phyloP scores from a whole-genome alignment of 2,888 invertebrate genomes.

The Andrena praecox region DNA sequence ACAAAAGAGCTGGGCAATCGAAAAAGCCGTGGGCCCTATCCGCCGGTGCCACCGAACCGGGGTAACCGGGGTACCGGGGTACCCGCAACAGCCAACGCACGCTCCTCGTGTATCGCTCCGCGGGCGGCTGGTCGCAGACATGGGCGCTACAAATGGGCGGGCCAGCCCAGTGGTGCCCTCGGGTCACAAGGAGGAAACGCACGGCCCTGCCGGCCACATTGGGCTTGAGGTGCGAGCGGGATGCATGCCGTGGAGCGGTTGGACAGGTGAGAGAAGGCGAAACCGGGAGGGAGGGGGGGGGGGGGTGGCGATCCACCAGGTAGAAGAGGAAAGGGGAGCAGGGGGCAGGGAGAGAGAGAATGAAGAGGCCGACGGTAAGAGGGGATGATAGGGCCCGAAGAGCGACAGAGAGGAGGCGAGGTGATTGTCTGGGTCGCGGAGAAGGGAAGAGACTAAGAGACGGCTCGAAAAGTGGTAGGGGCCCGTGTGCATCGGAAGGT shows the following conservation, averaged over 20 bases:
- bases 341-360: slow-evolving; percentile 18
- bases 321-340: slow-evolving; percentile 27
- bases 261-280: slow-evolving; percentile 61
- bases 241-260: slow-evolving; percentile 50
- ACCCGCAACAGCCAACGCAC: slow-evolving; percentile 64
- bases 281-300: slow-evolving; percentile 30
- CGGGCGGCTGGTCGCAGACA: slow-evolving; percentile 82
- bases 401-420: slow-evolving; percentile 38
- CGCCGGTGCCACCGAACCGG: slow-evolving; percentile 47
- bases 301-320: slow-evolving; percentile 10
- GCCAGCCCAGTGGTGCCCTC: slow-evolving; percentile 80
- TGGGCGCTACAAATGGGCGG: slow-evolving; percentile 84
- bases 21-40: slow-evolving; percentile 41
- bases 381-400: slow-evolving; percentile 47
- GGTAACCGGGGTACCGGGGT: neutral
- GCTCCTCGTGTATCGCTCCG: slow-evolving; percentile 75
- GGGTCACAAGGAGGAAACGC: slow-evolving; percentile 80
- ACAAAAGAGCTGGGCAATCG: slow-evolving; percentile 49
- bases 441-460: slow-evolving; percentile 42
- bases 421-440: slow-evolving; percentile 36
- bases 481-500: slow-evolving; percentile 49
- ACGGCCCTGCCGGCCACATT: slow-evolving; percentile 75
- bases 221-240: slow-evolving; percentile 65
- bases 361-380: slow-evolving; percentile 33
- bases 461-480: slow-evolving; percentile 52